phyloP scores from a whole-genome alignment of 2,888 invertebrate genomes.

The Phymatocera aterrima region DNA sequence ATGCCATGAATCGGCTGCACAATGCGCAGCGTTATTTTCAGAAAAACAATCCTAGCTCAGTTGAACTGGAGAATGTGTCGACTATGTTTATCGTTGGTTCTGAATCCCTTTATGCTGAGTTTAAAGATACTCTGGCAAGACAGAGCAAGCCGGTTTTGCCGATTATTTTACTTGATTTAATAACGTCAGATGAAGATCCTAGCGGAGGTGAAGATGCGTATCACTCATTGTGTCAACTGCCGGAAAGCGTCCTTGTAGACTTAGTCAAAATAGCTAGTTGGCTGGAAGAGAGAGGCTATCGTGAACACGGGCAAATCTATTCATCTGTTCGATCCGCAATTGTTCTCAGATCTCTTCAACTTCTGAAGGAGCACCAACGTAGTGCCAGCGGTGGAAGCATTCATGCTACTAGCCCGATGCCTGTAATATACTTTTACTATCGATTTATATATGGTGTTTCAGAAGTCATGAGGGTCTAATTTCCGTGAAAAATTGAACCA shows the following conservation, averaged over 20 bases:
- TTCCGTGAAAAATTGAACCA: no score
- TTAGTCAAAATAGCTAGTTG: conserved; percentile 89
- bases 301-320: conserved; percentile 86
- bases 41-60: conserved; percentile 94
- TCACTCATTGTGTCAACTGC: conserved; percentile 81
- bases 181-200: conserved; percentile 90
- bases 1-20: conserved; percentile 89
- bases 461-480: no score
- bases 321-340: conserved; percentile 86
- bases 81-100: conserved; percentile 89
- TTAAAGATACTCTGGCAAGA: conserved; percentile 89
- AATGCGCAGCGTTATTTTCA: conserved; percentile 94
- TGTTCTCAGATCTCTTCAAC: conserved; percentile 84
- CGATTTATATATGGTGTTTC: no score
- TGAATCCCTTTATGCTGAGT: conserved; percentile 90
- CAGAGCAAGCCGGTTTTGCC: conserved; percentile 92
- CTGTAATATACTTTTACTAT: conserved; percentile 75
- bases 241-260: conserved; percentile 83
- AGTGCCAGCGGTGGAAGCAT: conserved; percentile 87
- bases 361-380: conserved; percentile 88
- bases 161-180: conserved; percentile 90
- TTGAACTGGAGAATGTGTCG: conserved; percentile 93
- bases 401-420: conserved; percentile 79
- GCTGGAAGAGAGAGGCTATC: conserved; percentile 86
- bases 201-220: conserved; percentile 77